These are phyloP conservation scores for Hydractinia symbiolongicarpus DNA, from an alignment of 30 jellyfish, hydroid and myxozoan genomes.

Conservation along the genomic window DNA sequence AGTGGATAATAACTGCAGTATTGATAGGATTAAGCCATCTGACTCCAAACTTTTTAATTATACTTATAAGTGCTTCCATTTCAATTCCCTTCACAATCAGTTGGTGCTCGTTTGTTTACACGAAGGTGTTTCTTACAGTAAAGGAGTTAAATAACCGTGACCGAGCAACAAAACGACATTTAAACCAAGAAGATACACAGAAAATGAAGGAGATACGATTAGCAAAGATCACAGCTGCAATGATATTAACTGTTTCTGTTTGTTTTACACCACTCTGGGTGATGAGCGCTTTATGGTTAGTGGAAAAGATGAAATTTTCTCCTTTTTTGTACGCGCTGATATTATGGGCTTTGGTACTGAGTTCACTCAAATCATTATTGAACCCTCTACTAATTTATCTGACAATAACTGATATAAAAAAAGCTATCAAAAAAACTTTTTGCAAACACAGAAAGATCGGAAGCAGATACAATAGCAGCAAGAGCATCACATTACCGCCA, in stretches of 20 bases:
- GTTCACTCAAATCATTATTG: background rate
- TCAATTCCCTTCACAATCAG: background rate
- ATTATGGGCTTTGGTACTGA: background rate
- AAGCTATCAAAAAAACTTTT: too few relatives aligned
- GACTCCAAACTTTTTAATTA: background rate
- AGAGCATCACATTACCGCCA: too few relatives aligned
- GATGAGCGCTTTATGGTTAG: background rate
- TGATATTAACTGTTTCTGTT: background rate
- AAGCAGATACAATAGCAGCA: too few relatives aligned
- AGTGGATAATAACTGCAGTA: background rate
- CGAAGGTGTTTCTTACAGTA: background rate
- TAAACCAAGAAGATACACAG: background rate
- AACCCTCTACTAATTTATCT: background rate
- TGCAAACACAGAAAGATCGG: too few relatives aligned
- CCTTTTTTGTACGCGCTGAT: background rate
- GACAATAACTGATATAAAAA: background rate
- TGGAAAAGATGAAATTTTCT: background rate
- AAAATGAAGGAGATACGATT: background rate
- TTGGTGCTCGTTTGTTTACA: background rate
- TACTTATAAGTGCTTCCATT: background rate
- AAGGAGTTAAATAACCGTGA: background rate
- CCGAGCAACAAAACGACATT: background rate
- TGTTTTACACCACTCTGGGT: background rate
- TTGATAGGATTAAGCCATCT: background rate
- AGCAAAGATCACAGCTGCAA: background rate